Base-by-base conservation (phyloP, 2,797 vertebrate genomes). In the Rhinatrema bivittatum region DNA sequence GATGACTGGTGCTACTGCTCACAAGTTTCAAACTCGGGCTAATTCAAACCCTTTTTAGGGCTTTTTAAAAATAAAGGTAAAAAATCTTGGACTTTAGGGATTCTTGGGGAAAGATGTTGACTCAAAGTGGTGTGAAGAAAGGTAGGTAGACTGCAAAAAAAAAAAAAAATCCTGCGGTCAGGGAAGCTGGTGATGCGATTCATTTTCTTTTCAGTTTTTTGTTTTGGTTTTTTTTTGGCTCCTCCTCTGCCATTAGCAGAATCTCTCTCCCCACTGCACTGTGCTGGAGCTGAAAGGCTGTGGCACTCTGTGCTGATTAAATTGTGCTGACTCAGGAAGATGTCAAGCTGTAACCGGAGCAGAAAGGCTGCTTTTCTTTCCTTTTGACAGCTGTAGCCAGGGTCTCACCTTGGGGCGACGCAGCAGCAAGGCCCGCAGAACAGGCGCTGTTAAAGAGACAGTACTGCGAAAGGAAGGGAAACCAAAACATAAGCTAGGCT, bases 291-390 rank as follows among this genome's bases (percentile, higher is more conserved):
- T 52, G 52, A 55, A 58, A 26, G 60, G 66, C 66, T 68, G 62
- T 68, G 68, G 71, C 63, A 75, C 62, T 68, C 39, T 53, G 50
- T 65, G 62, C 64, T 78, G 75, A 78, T 78, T 76, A 76, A 68
- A 76, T 78, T 78, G 65, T 76, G 75, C 75, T 78, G 75, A 78
- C 73, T 61, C 68, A 73, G 73, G 71, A 72, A 76, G 67, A 70
- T 76, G 75, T 78, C 75, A 78, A 74, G 68, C 65, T 73, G 71
- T 76, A 76, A 73, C 71, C 71, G 75, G 70, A 76, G 71, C 73
- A 78, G 68, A 68, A 76, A 75, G 71, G 71, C 75, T 74, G 73
- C 69, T 76, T 72, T 74, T 72, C 70, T 78, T 74, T 74, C 59
- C 73, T 68, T 72, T 68, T 78, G 75, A 78, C 73, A 78, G 75